phyloP scores from a whole-genome alignment of 2,113 vertebrate genomes.

The Thunnus maccoyii region DNA sequence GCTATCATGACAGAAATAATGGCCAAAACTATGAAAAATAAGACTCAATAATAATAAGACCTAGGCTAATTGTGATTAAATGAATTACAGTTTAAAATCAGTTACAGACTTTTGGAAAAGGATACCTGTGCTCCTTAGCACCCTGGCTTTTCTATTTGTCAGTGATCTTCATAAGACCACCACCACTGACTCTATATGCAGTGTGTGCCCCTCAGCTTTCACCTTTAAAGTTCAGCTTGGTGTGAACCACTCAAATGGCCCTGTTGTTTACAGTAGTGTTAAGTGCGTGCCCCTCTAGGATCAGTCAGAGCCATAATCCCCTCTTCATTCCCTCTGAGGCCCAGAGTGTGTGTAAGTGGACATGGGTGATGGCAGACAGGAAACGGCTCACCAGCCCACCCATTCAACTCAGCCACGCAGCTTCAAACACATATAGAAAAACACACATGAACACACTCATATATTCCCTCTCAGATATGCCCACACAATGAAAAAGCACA shows the following conservation, averaged over 20 bases:
- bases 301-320: conserved; percentile 82
- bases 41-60: too few species aligned
- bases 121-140: neutral
- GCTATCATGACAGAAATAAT: too few species aligned
- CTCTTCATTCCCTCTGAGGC: conserved; percentile 80
- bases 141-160: neutral
- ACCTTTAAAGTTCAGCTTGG: conserved; percentile 57
- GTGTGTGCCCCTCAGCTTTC: conserved; percentile 40
- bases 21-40: too few species aligned
- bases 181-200: neutral
- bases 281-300: conserved; percentile 81
- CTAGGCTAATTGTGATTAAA: too few species aligned
- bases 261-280: conserved; percentile 83
- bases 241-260: conserved; percentile 71
- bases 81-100: too few species aligned
- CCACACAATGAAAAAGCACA: neutral
- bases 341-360: conserved; percentile 79
- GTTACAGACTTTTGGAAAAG: neutral
- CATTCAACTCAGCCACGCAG: conserved; percentile 30
- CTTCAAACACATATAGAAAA: conserved; percentile 43
- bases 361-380: conserved; percentile 82
- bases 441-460: conserved; percentile 8
- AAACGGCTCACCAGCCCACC: conserved; percentile 68
- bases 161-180: neutral
- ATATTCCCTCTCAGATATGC: neutral